Base-by-base conservation (phyloP, 1,140 invertebrate genomes). In the Papilio machaon region DNA sequence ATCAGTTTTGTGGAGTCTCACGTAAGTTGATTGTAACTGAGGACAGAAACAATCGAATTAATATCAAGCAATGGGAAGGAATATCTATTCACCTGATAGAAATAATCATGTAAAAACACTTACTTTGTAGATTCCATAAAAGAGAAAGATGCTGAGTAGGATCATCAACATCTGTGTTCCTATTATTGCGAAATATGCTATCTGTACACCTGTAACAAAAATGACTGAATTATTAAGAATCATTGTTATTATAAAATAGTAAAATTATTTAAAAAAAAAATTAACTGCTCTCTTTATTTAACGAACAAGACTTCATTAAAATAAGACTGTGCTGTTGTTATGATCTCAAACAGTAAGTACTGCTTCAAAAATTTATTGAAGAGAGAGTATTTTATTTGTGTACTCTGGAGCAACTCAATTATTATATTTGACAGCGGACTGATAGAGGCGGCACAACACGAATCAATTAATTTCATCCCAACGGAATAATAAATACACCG, bases 101-200 rank as follows among this genome's bases (percentile, higher is more conserved):
- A 17, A 52, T 17, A 52, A 52, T 52, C 15, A 52, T 17, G 5
- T 52, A 52, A 17, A 52, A 17, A 52, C 7, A 91, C 95, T 96
- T 92, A 97, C 96, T 95, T 96, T 96, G 93, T 96, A 96, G 89
- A 97, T 96, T 83, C 96, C 96, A 89, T 96, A 95, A 85, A 97
- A 95, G 46, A 97, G 92, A 81, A 96, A 95, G 90, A 96, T 95
- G 89, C 96, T 97, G 49, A 97, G 92, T 30, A 96, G 90, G 82
- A 97, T 96, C 96, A 97, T 96, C 84, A 97, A 97, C 91, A 97
- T 95, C 92, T 97, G 96, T 77, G 96, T 97, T 85, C 96, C 96
- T 90, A 97, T 97, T 84, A 97, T 97, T 82, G 96, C 96, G 85
- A 97, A 95, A 91, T 97, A 97, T 80, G 96, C 96, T 90, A 97